Evolutionary conservation across 1,140 invertebrate species (phyloP), one percentile per base, ranked within the genome.

Genomic region (Dinothrombium tinctorium): DNA sequence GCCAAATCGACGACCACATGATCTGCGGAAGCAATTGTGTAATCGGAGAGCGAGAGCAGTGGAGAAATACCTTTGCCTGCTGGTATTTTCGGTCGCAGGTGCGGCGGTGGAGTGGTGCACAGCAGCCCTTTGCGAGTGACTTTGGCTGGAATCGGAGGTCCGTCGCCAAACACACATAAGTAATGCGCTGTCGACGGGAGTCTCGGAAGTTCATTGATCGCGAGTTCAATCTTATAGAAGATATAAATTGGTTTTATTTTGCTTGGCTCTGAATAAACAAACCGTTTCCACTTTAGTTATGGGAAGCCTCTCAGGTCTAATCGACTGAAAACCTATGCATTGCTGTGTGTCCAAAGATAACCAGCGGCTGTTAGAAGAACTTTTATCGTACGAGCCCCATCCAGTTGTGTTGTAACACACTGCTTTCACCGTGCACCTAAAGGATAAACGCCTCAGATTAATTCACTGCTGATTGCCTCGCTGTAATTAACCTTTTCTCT

Each of bases 261-360:
- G n/a, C n/a, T n/a, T n/a, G n/a, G n/a, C n/a, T n/a, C n/a, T n/a
- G n/a, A n/a, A n/a, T n/a, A n/a, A n/a, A n/a, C n/a, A n/a, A n/a
- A 90, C 78, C 36, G 72, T 76, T 4, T 74, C 73, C 54, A 75
- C 68, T 58, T 83, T 76, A 53, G 70, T 75, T 44, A 86, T 74
- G 11, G 86, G 80, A 51, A 89, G 79, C 43, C 75, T 71, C 59
- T 87, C 79, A 0, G 87, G 86, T 22, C 73, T 59, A 36, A 90
- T 81, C 53, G 82, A 76, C 54, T 89, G 83, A 56, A 95, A 92
- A 56, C 89, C 83, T 50, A 90, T 89, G 56, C 87, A 94, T 50
- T 89, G 80, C 50, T 86, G 80, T n/a, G 76, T 79, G 19, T 78
- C 80, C 44, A 87, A 65, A 1, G 83, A 83, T 21, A 94, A 59